phyloP scores from a whole-genome alignment of 2,113 vertebrate species.

The Sciurus niger region DNA sequence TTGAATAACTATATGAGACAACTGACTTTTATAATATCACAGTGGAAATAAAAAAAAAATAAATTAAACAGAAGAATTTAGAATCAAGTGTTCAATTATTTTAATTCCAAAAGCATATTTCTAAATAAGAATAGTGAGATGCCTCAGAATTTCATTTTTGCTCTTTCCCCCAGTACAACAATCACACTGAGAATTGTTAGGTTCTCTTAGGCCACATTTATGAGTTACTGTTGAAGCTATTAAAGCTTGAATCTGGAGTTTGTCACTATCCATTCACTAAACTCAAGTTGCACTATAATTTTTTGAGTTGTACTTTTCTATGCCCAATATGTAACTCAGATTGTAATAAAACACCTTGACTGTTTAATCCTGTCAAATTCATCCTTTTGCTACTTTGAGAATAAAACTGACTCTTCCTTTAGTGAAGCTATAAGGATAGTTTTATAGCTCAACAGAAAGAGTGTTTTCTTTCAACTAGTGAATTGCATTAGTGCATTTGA shows the following conservation, averaged over 20 bases:
- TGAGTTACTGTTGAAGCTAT: not conserved
- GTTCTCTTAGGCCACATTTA: not conserved
- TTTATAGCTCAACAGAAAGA: not conserved
- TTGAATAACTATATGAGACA: not conserved
- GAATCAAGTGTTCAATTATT: not conserved
- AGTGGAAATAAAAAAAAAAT: conserved; percentile 15
- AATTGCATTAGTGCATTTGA: not conserved
- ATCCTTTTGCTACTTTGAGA: conserved; percentile 12
- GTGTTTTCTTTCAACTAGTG: not conserved
- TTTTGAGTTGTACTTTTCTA: not conserved
- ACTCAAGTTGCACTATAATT: not conserved
- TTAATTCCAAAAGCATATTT: conserved; percentile 28
- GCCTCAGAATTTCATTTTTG: not conserved
- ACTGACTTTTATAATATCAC: not conserved
- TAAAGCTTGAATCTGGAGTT: not conserved
- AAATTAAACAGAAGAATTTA: conserved; percentile 32
- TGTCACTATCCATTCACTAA: not conserved
- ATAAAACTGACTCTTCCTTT: not conserved
- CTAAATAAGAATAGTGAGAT: conserved; percentile 24
- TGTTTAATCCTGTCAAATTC: not conserved
- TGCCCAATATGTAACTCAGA: not conserved
- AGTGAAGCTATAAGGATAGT: not conserved
- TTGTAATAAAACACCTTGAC: not conserved
- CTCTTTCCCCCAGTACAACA: not conserved
- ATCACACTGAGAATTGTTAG: not conserved